A percentile compares a stretch with the other conserved stretches of the same genome.
Conservation (phyloP, 2,888 invertebrate genomes). For the Chloromyia formosa region DNA sequence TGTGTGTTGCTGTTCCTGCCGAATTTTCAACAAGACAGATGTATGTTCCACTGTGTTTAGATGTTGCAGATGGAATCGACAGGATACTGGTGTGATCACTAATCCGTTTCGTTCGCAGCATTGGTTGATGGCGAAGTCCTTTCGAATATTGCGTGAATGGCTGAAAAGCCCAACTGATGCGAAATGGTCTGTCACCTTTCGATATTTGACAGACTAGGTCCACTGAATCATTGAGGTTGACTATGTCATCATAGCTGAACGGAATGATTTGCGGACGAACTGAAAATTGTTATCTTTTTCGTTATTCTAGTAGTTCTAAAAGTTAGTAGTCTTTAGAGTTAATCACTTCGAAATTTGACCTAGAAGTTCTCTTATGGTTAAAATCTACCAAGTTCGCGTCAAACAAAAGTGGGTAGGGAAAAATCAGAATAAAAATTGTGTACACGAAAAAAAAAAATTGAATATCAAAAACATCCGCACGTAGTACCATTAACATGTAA, state of each 20-base stretch:
- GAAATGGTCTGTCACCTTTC: constrained; percentile 74
- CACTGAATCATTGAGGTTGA: constrained; percentile 76
- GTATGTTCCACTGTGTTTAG: constrained; percentile 70
- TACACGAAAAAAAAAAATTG: not conserved
- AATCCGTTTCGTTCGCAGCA: constrained; percentile 69
- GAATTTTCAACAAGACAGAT: constrained; percentile 69
- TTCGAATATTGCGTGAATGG: constrained; percentile 52
- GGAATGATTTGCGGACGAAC: constrained; percentile 81
- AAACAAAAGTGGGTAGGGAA: too few species aligned
- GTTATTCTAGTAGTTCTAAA: not conserved
- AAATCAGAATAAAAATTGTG: not conserved
- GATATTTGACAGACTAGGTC: constrained; percentile 77
- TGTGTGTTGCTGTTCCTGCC: constrained; percentile 67
- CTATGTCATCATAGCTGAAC: constrained; percentile 77
- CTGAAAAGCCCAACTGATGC: constrained; percentile 71
- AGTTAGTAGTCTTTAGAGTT: not conserved
- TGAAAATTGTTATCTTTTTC: constrained; percentile 59
- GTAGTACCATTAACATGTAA: constrained; percentile 72
- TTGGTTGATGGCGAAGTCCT: constrained; percentile 53
- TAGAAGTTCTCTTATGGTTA: constrained; percentile 4
- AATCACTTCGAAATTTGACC: too few species aligned
- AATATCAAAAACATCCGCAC: not conserved
- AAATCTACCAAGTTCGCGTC: too few species aligned
- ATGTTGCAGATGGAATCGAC: constrained; percentile 68
- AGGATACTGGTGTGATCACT: constrained; percentile 72